Evolutionary conservation across 1,140 invertebrate species (phyloP).

Genomic region (Drosophila tsacasi): DNA sequence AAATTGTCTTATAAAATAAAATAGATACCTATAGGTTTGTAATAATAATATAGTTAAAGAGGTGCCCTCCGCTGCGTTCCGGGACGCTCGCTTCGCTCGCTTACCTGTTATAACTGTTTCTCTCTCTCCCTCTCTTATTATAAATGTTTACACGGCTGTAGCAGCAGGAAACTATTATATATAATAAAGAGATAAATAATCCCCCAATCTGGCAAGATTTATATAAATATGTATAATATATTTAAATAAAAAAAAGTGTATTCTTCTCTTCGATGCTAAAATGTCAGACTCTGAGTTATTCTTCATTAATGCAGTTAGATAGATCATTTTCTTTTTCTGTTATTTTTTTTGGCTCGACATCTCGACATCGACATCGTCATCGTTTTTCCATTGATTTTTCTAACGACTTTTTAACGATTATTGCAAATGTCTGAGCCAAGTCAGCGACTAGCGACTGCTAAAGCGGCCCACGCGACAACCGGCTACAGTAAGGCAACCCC

Average conservation of each 20-base stretch:
- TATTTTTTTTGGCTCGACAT: constrained; percentile 28
- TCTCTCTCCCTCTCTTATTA: no score
- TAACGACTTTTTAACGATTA: constrained; percentile 82
- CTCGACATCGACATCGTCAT: constrained; percentile 63
- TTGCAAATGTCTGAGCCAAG: constrained; percentile 67
- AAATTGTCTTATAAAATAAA: no score
- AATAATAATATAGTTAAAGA: no score
- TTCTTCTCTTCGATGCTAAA: background rate
- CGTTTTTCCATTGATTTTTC: constrained; percentile 71
- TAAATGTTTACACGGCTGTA: no score
- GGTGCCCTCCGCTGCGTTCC: no score
- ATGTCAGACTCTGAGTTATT: background rate
- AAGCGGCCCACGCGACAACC: constrained; percentile 49
- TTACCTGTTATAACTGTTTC: no score
- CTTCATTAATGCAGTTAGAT: constrained; percentile 62
- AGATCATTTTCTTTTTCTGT: constrained; percentile 15
- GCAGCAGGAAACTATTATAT: no score
- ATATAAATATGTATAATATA: background rate
- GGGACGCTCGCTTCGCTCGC: no score
- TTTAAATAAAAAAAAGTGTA: constrained; percentile 1
- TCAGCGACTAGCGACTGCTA: constrained; percentile 30
- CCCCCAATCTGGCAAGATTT: no score
- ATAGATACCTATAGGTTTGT: no score
- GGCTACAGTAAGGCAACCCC: constrained; percentile 56
- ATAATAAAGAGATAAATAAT: no score